Base-by-base conservation (phyloP, 2,797 vertebrate genomes). In the Acanthopagrus latus region DNA sequence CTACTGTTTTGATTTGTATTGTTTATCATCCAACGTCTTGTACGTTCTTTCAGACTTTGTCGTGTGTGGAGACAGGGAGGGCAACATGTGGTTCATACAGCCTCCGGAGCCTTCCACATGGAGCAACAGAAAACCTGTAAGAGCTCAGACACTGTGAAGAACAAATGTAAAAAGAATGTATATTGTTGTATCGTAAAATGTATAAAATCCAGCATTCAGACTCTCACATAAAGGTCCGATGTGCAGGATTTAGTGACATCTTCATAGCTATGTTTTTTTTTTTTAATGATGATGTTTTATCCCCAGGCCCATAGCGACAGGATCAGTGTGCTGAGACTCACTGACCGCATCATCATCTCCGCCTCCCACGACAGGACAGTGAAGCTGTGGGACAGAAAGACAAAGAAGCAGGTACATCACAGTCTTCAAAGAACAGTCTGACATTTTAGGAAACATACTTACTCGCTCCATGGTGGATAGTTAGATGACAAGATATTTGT, bases 301-400 rank as follows among this genome's bases (percentile, higher is more conserved):
- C 67, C 4, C 1, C 78, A 97, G 97, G 95, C 92, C 43, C 97
- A 97, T 86, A 87, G 81, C 7, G 95, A 92, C 83, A 80, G 86
- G 76, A 90, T 98, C 88, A 96, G 93, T 12, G 95, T 89, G 25
- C 90, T 98, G 77, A 94, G 88, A 33, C 74, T 96, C 41, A 95
- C 95, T 0, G 86, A 91, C 16, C 86, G 72, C 65, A 78, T 80
- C 82, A 93, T 97, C 84, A 90, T 97, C 86, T 97, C 97, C 0
- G 96, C 94, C 10, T 97, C 97, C 10, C 66, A 88, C 4, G 97
- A 97, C 86, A 83, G 85, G 75, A 96, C 95, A 0, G 89, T 98
- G 81, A 97, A 97, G 86, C 91, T 98, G 78, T 97, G 97, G 97
- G 94, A 97, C 82, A 89, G 93, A 86, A 70, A 76, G 71, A 95